phyloP scores from a whole-genome alignment of 2,888 invertebrate genomes.

The Andrena dorsata region DNA sequence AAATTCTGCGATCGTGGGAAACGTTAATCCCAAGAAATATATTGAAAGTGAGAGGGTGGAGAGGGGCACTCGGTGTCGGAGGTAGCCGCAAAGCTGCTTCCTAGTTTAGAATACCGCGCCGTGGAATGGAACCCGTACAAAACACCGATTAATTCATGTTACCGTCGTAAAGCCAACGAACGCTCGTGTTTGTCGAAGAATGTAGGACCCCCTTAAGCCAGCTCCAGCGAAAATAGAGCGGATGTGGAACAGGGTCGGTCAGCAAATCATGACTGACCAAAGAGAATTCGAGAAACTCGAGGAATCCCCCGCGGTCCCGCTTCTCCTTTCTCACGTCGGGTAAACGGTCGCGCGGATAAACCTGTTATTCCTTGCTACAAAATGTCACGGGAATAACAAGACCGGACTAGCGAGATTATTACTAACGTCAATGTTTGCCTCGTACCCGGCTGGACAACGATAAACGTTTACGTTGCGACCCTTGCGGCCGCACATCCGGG shows the following conservation, averaged over 20 bases:
- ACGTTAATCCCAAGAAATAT: too few relatives aligned
- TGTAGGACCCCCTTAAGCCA: constrained; percentile 10
- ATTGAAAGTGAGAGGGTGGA: too few relatives aligned
- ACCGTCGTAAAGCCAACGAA: constrained; percentile 3
- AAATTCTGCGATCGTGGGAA: too few relatives aligned
- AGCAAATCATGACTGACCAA: constrained; percentile 57
- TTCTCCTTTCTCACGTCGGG: constrained; percentile 10
- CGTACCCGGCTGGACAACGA: background rate
- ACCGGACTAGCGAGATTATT: constrained; percentile 21
- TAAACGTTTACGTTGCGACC: constrained; percentile 3
- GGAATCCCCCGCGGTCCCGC: constrained; percentile 55
- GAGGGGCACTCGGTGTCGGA: too few relatives aligned
- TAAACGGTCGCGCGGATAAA: constrained; percentile 40
- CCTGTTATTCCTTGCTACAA: constrained; percentile 44
- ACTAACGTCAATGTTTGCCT: constrained; percentile 35
- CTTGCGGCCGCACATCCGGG: background rate
- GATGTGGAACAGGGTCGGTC: constrained; percentile 17
- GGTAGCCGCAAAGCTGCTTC: too few relatives aligned
- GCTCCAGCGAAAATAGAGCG: constrained; percentile 35
- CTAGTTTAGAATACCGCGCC: too few relatives aligned
- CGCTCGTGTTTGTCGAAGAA: constrained; percentile 38
- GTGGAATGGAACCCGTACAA: background rate
- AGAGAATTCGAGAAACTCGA: constrained; percentile 69
- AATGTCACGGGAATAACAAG: constrained; percentile 54
- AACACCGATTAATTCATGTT: constrained; percentile 13